Evolutionary conservation across 2,888 invertebrate species (phyloP), one percentile per base, ranked within the genome.

Genomic region (Cryptus viduatorius): DNA sequence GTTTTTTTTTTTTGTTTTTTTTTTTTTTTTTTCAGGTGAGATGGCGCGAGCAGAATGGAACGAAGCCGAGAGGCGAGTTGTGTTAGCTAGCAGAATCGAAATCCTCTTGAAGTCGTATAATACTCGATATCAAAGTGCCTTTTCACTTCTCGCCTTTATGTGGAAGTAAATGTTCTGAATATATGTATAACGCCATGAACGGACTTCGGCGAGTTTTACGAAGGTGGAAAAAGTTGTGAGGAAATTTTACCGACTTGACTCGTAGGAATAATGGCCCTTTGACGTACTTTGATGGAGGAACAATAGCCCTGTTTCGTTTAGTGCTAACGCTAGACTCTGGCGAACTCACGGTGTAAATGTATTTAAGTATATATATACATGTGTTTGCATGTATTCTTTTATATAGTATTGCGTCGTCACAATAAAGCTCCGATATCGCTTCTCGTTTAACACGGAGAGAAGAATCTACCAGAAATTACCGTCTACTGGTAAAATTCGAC

Each of bases 221-320:
- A 19, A 77, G 48, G 44, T 59, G 44, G 37, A 50, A 75, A 82
- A 82, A 64, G 73, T 53, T 75, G 69, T 68, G 44, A 73, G 67
- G 73, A 50, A 42, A 67, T 78, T 67, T 82, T 76, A 83, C 78
- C 64, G 82, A 75, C 77, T 71, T 76, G 61, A 72, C 68, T 75
- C 56, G 65, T 56, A 64, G 71, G 67, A 83, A 84, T 86, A 84
- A 86, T 84, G 75, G 77, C 59, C 64, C 79, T 78, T 84, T 71
- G 75, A 83, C 61, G 71, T 75, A 82, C 79, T 79, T 76, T 72
- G 59, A 76, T 82, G 69, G 29, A 79, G 59, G 72, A 83, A 73
- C 73, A 72, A 82, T 72, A 68, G 71, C 59, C 31, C 31, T 61
- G 53, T 44, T 69, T 67, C 67, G 65, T 79, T 79, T 56, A 56